Evolutionary conservation across 1,140 invertebrate genomes (phyloP), one percentile per base, ranked within the genome.

Genomic region (Triops cancriformis): DNA sequence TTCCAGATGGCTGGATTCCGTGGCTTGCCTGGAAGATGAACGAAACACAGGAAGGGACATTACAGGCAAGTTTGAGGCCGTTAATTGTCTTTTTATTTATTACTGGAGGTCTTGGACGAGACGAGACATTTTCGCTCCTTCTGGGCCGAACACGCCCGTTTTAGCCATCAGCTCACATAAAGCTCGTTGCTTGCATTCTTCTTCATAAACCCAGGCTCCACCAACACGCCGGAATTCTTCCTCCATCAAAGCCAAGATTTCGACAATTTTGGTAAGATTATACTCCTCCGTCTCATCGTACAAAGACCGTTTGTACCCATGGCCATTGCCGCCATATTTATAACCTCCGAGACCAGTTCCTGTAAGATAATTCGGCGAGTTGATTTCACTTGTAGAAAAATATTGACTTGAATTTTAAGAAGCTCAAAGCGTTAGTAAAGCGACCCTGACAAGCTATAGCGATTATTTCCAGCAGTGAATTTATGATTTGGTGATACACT

Each of bases 171-270:
- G 37, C 18, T 18, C 11, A 73, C 77, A 78, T 0, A 78, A 18
- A 12, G 72, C 27, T n/a, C 41, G 72, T 43, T 78, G 74, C 27
- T 73, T 37, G 72, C 77, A 78, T 11, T 78, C 77, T 14, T 64
- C 51, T 26, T 73, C 73, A 9, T 78, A 73, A 7, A n/a, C 28
- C 28, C 74, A 26, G n/a, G 64, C 77, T 31, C 42, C 42, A n/a
- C 77, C 77, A 3, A 73, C 27, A 27, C 77, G 77, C 9, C 73
- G 77, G 37, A 78, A 78, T 43, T 78, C 72, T 31, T 78, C 77
- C 26, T 78, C 77, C 77, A 78, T 78, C 10, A 43, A n/a, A n/a
- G 73, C 64, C 42, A 78, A 43, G 26, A 78, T 73, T 73, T 78
- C 72, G 11, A 78, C n/a, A 27, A 78, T 43, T n/a, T 73, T 73